These are phyloP conservation scores for Ibidorhyncha struthersii DNA, from an alignment of 2,113 vertebrate genomes.

Conservation along the genomic window DNA sequence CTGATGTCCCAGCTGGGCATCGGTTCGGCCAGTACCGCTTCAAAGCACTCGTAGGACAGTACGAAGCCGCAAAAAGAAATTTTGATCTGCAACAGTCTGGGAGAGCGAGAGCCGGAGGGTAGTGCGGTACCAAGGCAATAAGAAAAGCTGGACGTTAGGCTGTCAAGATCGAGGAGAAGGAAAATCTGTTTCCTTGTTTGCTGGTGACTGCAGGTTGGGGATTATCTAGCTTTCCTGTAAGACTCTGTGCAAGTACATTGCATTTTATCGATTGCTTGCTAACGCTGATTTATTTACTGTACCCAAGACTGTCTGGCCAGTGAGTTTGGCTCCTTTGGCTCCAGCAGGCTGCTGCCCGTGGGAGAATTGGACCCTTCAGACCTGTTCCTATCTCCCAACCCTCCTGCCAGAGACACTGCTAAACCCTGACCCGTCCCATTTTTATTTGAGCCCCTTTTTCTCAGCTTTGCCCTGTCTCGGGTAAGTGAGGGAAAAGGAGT, in stretches of 20 bases:
- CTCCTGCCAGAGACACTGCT: neutral
- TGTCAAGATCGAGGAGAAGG: neutral
- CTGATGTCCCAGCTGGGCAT: neutral
- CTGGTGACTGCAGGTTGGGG: neutral
- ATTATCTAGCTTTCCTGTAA: neutral
- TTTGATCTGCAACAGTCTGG: neutral
- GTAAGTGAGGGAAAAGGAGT: neutral
- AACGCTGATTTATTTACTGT: neutral
- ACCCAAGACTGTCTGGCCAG: neutral
- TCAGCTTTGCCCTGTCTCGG: neutral
- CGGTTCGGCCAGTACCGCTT: neutral
- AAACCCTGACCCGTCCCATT: neutral
- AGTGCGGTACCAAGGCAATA: neutral
- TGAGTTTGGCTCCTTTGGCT: neutral
- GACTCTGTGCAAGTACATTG: neutral
- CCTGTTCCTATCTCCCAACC: neutral
- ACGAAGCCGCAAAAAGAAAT: neutral
- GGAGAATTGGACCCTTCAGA: neutral
- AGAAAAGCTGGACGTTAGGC: neutral
- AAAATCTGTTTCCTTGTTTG: neutral
- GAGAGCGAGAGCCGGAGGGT: neutral
- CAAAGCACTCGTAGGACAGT: neutral
- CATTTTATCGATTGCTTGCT: fast-evolving
- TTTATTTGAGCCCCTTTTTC: neutral
- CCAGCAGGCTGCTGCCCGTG: neutral